These are phyloP conservation scores for Ichneumoninae sp. DNA, from an alignment of 2,888 invertebrate species.

Conservation along the genomic window DNA sequence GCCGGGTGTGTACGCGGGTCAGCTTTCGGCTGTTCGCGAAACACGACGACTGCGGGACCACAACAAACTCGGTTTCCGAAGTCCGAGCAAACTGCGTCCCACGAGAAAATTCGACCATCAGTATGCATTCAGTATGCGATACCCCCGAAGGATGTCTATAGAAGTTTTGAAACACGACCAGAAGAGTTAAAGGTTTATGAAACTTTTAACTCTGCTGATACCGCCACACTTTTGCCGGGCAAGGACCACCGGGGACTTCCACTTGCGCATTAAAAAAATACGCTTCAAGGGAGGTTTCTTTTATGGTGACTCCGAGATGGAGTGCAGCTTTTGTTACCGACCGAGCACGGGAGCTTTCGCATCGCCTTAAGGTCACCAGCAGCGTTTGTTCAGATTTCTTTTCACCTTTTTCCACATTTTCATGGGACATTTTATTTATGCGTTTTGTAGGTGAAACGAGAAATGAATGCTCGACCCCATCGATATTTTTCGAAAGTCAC, in stretches of 20 bases:
- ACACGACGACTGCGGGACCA: conserved; percentile 9
- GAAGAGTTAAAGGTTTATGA: neutral
- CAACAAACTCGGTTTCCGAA: conserved; percentile 11
- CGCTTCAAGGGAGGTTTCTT: too few relatives aligned
- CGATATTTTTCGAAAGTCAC: neutral
- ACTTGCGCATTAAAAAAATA: too few relatives aligned
- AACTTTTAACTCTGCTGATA: neutral
- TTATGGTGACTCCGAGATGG: too few relatives aligned
- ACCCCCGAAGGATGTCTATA: neutral
- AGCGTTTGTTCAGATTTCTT: neutral
- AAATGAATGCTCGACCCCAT: neutral
- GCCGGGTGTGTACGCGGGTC: neutral
- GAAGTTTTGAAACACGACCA: neutral
- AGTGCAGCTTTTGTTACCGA: neutral
- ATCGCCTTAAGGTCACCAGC: neutral
- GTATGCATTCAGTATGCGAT: neutral
- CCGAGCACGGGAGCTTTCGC: neutral
- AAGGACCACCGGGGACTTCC: too few relatives aligned
- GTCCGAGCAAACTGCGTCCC: neutral
- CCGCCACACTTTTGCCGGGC: neutral
- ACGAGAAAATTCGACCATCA: neutral
- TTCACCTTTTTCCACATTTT: neutral
- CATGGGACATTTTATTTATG: neutral
- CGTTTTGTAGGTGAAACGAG: neutral
- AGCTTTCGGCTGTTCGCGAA: neutral